These are phyloP conservation scores for Haliclystus octoradiatus DNA, from an alignment of 30 jellyfish, hydroid and myxozoan species.

Conservation along the genomic window DNA sequence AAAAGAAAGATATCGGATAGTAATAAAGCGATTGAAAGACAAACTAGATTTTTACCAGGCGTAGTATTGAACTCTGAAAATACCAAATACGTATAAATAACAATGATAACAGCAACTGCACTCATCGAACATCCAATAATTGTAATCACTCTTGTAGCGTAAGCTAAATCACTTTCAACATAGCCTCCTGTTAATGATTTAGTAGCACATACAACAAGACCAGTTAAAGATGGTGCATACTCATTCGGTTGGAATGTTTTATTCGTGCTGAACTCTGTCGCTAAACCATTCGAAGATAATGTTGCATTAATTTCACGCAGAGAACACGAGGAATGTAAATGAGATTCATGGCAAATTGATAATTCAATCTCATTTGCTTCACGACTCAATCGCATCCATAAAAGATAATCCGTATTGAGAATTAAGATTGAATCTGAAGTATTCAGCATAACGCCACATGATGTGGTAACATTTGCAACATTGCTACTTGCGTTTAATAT, in stretches of 20 bases:
- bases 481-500: neutral
- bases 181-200: neutral
- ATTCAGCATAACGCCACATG: neutral
- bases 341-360: neutral
- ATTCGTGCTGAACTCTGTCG: neutral
- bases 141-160: neutral
- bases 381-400: neutral
- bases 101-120: neutral
- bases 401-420: neutral
- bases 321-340: neutral
- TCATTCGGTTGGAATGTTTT: neutral
- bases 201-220: neutral
- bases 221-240: neutral
- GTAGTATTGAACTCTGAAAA: neutral
- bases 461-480: neutral
- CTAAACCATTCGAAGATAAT: neutral
- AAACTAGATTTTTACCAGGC: neutral
- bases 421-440: neutral
- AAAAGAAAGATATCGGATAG: neutral
- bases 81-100: neutral
- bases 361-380: neutral
- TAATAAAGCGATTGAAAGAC: neutral
- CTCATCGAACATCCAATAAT: neutral
- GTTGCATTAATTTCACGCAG: neutral
- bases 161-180: neutral